Conservation (phyloP, 1,140 invertebrate genomes). For the Ceratitis capitata region DNA sequence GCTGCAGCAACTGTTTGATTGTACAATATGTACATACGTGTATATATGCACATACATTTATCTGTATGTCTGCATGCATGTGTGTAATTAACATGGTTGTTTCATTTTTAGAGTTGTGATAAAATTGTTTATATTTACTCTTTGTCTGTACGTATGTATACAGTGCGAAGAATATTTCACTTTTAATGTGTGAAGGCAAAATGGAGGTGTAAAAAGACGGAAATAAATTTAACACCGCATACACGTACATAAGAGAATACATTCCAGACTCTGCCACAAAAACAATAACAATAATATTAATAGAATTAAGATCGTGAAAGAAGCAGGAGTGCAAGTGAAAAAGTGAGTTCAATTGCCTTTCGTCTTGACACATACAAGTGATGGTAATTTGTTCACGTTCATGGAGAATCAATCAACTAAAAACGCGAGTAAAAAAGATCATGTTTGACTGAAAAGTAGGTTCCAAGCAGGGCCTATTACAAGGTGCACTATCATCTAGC, state of each 20-base stretch:
- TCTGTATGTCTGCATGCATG: too few species aligned
- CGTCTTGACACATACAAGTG: background rate
- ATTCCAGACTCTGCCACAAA: background rate
- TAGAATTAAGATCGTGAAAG: too few species aligned
- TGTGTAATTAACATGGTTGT: background rate
- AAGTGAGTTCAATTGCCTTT: background rate
- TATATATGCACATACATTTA: too few species aligned
- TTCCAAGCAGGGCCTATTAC: too few species aligned
- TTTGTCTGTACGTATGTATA: background rate
- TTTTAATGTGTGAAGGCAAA: background rate
- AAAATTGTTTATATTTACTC: background rate
- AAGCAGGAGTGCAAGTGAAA: too few species aligned
- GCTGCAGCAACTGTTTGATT: background rate
- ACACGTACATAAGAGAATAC: background rate
- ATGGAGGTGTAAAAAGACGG: conserved; percentile 16
- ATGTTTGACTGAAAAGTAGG: too few species aligned
- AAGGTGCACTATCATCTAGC: too few species aligned
- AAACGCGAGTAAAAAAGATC: too few species aligned
- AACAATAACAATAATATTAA: too few species aligned
- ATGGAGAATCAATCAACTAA: too few species aligned
- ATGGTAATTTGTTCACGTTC: too few species aligned
- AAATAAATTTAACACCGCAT: background rate
- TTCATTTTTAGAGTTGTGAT: background rate
- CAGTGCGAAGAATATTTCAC: background rate
- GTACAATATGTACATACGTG: too few species aligned